Conservation (phyloP, 2,888 invertebrate species). For the Folsomia candida region DNA sequence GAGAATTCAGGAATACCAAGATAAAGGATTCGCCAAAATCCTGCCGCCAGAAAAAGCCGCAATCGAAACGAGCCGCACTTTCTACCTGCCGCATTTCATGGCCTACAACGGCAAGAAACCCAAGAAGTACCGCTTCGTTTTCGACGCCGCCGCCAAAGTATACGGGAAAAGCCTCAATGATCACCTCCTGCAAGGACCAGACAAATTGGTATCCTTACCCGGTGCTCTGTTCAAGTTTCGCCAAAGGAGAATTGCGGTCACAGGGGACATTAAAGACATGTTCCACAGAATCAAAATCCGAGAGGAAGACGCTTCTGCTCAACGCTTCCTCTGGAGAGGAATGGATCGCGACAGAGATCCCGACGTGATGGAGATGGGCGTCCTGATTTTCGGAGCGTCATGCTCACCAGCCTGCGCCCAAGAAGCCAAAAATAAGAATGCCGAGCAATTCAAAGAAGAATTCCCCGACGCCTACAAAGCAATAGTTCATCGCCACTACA, state of each 20-base stretch:
- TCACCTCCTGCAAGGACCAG: slow-evolving; percentile 28
- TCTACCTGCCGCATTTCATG: slow-evolving; percentile 42
- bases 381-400: too few relatives aligned
- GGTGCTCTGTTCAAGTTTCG: slow-evolving; percentile 18
- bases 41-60: slow-evolving; percentile 5
- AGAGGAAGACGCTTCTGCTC: neutral
- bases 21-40: slow-evolving; percentile 18
- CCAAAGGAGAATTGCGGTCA: neutral
- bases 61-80: neutral
- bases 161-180: slow-evolving; percentile 32
- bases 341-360: too few relatives aligned
- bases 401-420: too few relatives aligned
- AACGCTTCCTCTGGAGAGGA: slow-evolving; percentile 19
- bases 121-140: slow-evolving; percentile 35
- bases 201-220: neutral
- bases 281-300: slow-evolving; percentile 10
- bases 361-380: too few relatives aligned
- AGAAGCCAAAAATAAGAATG: too few relatives aligned
- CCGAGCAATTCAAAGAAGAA: too few relatives aligned
- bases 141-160: too few relatives aligned
- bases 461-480: too few relatives aligned
- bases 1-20: slow-evolving; percentile 15
- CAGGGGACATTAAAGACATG: slow-evolving; percentile 16
- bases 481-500: too few relatives aligned
- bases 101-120: slow-evolving; percentile 41